Base-by-base conservation (phyloP, 2,888 invertebrate genomes). In the Polydrusus pterygomalis region DNA sequence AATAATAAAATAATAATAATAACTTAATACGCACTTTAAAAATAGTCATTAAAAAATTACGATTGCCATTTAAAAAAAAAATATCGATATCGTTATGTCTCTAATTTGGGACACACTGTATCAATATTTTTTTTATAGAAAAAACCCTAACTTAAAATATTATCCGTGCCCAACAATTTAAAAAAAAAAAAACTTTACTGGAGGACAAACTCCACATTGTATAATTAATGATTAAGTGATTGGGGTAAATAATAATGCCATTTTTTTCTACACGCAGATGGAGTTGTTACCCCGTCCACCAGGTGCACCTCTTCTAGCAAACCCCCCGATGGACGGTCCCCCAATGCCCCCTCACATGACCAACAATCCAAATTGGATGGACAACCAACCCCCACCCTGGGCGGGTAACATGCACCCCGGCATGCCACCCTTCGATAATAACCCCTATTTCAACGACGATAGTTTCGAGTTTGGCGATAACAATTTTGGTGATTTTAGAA, bases 391-490 rank as follows among this genome's bases (percentile, higher is more conserved):
- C 9, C 63, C 65, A 11, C 47, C 72, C 40, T 63, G 71, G 67
- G 65, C 17, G 13, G n/a, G 49, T n/a, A 30, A 49, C 20, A 18
- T 30, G 10, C 70, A 30, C 20, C 20, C 63, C 10, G 49, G 38
- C n/a, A 54, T 65, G 54, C 65, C 47, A 8, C 40, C 54, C 3
- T 58, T 56, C 34, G 70, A 47, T 30, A 70, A 67, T 11, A 56
- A 51, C 49, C 70, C 63, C 7, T 75, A 70, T 51, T 62, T 70
- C 20, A 65, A 75, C 30, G 69, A 65, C 47, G 70, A 63, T 10
- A 47, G 56, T 34, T 68, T 47, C 25, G 20, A 62, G 49, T 56
- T 10, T 34, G 56, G n/a, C 2, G 58, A 60, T 15, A 60, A 60
- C 38, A 38, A 38, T 60, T 60, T 60, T 40, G 11, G 11, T 38